Percentiles rank a stretch among this genome's conserved stretches.
These are phyloP conservation scores for Charaxes varanes DNA, from an alignment of 1,140 invertebrate genomes.

Conservation along the genomic window DNA sequence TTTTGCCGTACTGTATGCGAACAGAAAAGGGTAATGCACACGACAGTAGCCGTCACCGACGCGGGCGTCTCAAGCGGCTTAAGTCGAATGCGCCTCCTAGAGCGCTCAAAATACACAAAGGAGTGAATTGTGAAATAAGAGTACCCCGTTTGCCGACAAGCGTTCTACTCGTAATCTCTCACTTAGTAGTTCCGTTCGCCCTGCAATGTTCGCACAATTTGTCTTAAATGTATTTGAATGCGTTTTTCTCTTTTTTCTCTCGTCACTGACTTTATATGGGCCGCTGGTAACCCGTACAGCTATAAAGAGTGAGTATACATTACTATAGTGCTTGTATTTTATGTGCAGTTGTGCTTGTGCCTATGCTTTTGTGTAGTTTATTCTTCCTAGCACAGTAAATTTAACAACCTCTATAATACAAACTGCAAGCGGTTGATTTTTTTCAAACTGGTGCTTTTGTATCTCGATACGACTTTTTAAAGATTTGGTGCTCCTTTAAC, in stretches of 20 bases:
- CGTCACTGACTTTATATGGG: conserved; percentile 75
- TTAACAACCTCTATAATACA: conserved; percentile 42
- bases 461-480: conserved; percentile 16
- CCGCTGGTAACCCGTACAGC: conserved; percentile 75
- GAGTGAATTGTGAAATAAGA: conserved; percentile 66
- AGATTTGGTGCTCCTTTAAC: conserved; percentile 42
- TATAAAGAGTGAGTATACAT: conserved; percentile 74
- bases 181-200: conserved; percentile 73
- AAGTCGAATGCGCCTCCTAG: conserved; percentile 59
- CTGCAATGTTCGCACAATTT: conserved; percentile 74
- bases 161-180: conserved; percentile 73
- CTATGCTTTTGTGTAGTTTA: conserved; percentile 60
- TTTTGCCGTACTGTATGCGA: conserved; percentile 22
- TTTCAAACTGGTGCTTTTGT: conserved; percentile 42
- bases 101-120: conserved; percentile 65
- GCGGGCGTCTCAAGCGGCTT: conserved; percentile 62
- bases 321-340: conserved; percentile 71
- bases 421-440: conserved; percentile 60
- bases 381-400: conserved; percentile 58
- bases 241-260: conserved; percentile 76
- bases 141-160: conserved; percentile 60
- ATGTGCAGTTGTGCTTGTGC: conserved; percentile 72
- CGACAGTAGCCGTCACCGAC: conserved; percentile 40
- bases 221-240: conserved; percentile 75
- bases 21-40: conserved; percentile 63